Conservation (phyloP, 2,888 invertebrate genomes). For the Netelia virgata region DNA sequence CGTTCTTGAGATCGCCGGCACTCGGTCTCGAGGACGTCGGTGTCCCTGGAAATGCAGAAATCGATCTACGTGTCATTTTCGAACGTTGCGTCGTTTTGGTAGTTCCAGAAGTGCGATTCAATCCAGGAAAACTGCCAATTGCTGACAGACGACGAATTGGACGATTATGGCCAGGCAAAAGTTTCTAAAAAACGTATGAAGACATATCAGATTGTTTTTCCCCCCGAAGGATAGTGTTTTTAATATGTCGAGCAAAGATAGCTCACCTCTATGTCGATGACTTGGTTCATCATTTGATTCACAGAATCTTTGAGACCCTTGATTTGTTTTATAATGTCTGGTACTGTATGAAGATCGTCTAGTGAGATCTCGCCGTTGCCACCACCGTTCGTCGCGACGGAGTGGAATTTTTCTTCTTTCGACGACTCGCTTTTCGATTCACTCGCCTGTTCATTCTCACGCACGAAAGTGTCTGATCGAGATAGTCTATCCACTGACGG, state of each 20-base stretch:
- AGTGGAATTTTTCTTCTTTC: slow-evolving; percentile 16
- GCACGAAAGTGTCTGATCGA: slow-evolving; percentile 70
- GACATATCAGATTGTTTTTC: neutral
- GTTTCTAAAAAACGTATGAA: slow-evolving; percentile 60
- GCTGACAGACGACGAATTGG: slow-evolving; percentile 70
- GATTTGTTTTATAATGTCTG: slow-evolving; percentile 50
- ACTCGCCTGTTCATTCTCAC: slow-evolving; percentile 6
- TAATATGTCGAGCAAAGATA: neutral
- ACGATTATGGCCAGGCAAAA: slow-evolving; percentile 51
- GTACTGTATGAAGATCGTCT: slow-evolving; percentile 2
- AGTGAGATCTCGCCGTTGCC: neutral
- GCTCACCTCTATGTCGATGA: slow-evolving; percentile 66
- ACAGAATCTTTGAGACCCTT: slow-evolving; percentile 60
- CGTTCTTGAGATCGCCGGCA: slow-evolving; percentile 43
- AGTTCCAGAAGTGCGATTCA: slow-evolving; percentile 51
- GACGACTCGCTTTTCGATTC: slow-evolving; percentile 24
- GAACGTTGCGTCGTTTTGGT: slow-evolving; percentile 51
- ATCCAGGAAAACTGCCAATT: slow-evolving; percentile 51
- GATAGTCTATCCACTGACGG: slow-evolving; percentile 36
- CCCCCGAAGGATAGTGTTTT: neutral
- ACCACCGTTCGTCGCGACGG: slow-evolving; percentile 18
- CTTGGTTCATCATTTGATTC: slow-evolving; percentile 45
- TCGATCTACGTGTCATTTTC: slow-evolving; percentile 62
- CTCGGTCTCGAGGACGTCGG: slow-evolving; percentile 71
- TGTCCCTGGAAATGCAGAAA: slow-evolving; percentile 65